phyloP scores from a whole-genome alignment of 1,140 invertebrate genomes.

The Pseudomyrmex dendroicus region DNA sequence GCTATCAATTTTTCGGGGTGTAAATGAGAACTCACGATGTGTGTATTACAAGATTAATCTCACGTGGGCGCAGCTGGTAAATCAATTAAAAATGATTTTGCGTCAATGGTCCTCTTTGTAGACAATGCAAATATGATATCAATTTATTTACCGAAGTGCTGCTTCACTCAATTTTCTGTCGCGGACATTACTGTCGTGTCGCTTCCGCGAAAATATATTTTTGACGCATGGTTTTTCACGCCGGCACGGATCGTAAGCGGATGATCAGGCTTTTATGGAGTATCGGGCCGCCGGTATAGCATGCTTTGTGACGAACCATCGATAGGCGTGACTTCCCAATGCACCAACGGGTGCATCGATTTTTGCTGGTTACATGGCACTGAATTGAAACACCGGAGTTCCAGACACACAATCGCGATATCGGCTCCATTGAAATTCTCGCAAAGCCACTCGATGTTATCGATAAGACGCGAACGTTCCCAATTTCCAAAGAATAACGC shows the following conservation, averaged over 20 bases:
- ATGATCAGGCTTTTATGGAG: conserved; percentile 65
- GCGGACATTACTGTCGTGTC: conserved; percentile 52
- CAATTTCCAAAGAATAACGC: neutral
- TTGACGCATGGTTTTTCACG: conserved; percentile 68
- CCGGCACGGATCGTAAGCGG: conserved; percentile 40
- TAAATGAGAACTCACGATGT: conserved; percentile 27
- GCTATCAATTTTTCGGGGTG: conserved; percentile 35
- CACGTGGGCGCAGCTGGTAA: conserved; percentile 33
- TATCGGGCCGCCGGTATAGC: conserved; percentile 59
- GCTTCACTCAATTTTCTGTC: conserved; percentile 60
- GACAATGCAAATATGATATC: conserved; percentile 60
- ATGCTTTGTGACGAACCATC: conserved; percentile 72
- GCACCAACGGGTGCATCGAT: conserved; percentile 48
- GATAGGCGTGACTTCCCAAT: conserved; percentile 71
- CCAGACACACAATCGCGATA: conserved; percentile 58
- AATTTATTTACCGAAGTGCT: conserved; percentile 58
- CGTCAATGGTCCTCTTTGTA: conserved; percentile 51
- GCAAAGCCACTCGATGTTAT: conserved; percentile 9
- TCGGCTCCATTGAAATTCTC: conserved; percentile 59
- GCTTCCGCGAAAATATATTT: conserved; percentile 58
- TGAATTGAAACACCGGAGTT: conserved; percentile 48
- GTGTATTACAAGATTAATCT: conserved; percentile 53
- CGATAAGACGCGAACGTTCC: conserved; percentile 19
- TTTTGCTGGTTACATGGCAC: conserved; percentile 58
- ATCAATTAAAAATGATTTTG: conserved; percentile 60